A percentile compares a stretch with the other conserved stretches of the same genome.
These are phyloP conservation scores for Dicrostonyx torquatus DNA, from an alignment of 2,797 vertebrate species.

Conservation along the genomic window DNA sequence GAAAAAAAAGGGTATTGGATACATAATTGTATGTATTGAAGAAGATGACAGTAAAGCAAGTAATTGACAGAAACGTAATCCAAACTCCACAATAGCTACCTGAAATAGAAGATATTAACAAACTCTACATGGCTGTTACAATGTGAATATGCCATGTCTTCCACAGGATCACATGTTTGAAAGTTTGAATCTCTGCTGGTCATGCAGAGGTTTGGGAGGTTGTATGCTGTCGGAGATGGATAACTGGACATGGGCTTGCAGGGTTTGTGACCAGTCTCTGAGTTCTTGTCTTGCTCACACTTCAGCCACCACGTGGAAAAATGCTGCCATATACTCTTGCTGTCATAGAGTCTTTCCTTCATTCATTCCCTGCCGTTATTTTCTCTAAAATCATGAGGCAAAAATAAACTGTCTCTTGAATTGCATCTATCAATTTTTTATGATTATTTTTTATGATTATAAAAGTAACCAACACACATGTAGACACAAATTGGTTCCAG, in stretches of 20 bases:
- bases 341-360: too few species aligned
- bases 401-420: background rate
- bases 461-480: background rate
- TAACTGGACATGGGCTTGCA: background rate
- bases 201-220: background rate
- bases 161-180: background rate
- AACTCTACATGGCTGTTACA: background rate
- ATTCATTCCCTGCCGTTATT: background rate
- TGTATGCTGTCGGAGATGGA: background rate
- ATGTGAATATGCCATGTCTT: background rate
- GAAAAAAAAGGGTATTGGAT: background rate
- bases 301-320: background rate
- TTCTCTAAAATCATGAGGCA: background rate
- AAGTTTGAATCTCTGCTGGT: background rate
- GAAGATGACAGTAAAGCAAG: background rate
- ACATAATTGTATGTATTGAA: background rate
- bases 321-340: background rate
- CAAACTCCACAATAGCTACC: background rate
- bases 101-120: background rate
- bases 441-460: background rate
- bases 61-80: background rate
- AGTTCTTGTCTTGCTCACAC: background rate
- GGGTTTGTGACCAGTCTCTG: background rate
- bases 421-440: background rate
- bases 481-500: background rate